These are phyloP conservation scores for Apantesis nais DNA, from an alignment of 2,888 invertebrate genomes.

Conservation along the genomic window DNA sequence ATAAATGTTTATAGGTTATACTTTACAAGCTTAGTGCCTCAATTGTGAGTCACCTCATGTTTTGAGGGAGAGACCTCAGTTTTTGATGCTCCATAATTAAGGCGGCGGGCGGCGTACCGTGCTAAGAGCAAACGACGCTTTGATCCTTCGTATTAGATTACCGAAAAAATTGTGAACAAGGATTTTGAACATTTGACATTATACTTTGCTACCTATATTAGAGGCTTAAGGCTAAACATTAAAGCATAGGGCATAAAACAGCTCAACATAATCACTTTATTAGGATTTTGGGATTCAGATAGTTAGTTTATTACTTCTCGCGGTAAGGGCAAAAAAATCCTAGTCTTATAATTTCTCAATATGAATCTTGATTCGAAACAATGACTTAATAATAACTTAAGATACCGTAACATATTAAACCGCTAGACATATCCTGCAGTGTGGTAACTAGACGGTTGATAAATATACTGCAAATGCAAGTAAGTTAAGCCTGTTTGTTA, in stretches of 20 bases:
- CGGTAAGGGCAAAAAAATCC: neutral
- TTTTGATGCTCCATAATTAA: slow-evolving; percentile 34
- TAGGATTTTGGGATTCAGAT: neutral
- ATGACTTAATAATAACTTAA: neutral
- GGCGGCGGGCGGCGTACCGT: slow-evolving; percentile 9
- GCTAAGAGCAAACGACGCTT: slow-evolving; percentile 12
- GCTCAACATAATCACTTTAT: neutral
- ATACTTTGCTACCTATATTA: neutral
- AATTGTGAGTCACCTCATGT: slow-evolving; percentile 1
- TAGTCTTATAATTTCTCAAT: neutral
- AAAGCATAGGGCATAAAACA: neutral
- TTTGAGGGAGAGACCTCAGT: slow-evolving; percentile 20
- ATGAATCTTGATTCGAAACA: neutral
- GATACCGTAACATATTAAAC: neutral
- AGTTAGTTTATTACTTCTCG: neutral
- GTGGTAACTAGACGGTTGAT: neutral
- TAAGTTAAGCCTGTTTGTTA: too few species aligned
- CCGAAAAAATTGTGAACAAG: slow-evolving; percentile 4
- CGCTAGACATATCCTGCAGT: neutral
- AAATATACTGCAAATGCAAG: too few species aligned
- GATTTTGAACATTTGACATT: neutral
- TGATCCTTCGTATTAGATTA: slow-evolving; percentile 9
- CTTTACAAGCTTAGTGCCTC: neutral
- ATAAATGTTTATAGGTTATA: neutral
- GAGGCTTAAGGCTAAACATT: neutral